Percentiles rank a stretch among this genome's conserved stretches.
Conservation (phyloP, 64 coral and sea anemone genomes). For the Actinia tenebrosa region DNA sequence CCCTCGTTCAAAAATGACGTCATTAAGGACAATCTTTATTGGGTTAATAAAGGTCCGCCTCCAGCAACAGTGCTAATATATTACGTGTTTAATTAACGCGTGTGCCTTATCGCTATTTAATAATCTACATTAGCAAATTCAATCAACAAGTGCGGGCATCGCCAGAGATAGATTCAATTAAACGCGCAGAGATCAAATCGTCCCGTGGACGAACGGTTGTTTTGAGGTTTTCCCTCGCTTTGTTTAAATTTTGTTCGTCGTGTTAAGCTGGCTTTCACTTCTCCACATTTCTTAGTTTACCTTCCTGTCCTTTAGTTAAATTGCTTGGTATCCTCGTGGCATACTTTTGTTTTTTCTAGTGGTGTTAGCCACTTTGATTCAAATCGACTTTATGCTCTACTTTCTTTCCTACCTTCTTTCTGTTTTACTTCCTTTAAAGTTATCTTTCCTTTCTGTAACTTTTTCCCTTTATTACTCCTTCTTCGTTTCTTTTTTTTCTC, state of each 20-base stretch:
- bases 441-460: background rate
- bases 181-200: background rate
- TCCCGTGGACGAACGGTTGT: background rate
- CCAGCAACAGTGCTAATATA: background rate
- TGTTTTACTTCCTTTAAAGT: background rate
- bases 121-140: background rate
- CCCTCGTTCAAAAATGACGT: too few species aligned
- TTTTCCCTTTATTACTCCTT: background rate
- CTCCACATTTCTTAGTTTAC: too few species aligned
- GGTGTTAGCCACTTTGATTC: too few species aligned
- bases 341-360: too few species aligned
- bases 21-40: too few species aligned
- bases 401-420: background rate
- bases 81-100: background rate
- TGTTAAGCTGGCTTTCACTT: too few species aligned
- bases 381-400: background rate
- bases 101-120: background rate
- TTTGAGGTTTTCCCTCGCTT: background rate
- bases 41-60: background rate
- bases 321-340: too few species aligned
- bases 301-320: too few species aligned
- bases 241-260: background rate
- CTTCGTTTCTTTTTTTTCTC: background rate
- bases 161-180: background rate
- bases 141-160: background rate